Conservation (phyloP, 2,797 vertebrate genomes). For the Pipistrellus pipistrellus region DNA sequence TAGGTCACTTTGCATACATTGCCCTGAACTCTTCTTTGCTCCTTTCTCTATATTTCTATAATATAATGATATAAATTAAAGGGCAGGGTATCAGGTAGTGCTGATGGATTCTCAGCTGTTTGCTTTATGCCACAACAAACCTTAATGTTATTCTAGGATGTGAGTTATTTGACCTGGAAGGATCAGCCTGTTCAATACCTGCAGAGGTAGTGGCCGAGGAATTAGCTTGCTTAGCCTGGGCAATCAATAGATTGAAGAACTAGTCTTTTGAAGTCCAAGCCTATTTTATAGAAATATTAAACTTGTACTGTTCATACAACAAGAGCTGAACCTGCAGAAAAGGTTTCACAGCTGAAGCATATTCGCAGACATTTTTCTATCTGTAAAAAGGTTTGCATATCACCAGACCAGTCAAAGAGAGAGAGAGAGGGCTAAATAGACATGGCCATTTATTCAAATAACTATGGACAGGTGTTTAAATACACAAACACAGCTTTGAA, state of each 20-base stretch:
- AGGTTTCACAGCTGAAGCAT: slow-evolving; percentile 70
- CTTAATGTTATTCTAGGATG: slow-evolving; percentile 78
- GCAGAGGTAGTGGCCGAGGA: slow-evolving; percentile 50
- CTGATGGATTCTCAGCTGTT: slow-evolving; percentile 69
- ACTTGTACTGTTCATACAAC: slow-evolving; percentile 67
- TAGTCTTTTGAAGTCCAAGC: slow-evolving; percentile 78
- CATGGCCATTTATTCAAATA: slow-evolving; percentile 61
- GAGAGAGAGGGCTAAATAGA: slow-evolving; percentile 49
- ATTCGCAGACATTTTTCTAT: neutral
- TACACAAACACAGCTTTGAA: slow-evolving; percentile 70
- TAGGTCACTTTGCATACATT: slow-evolving; percentile 75
- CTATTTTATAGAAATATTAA: slow-evolving; percentile 80
- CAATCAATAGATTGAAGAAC: slow-evolving; percentile 83
- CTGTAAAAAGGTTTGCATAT: slow-evolving; percentile 67
- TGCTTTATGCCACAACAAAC: slow-evolving; percentile 69
- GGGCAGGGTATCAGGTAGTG: slow-evolving; percentile 64
- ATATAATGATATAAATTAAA: slow-evolving; percentile 76
- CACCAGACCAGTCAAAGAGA: slow-evolving; percentile 53
- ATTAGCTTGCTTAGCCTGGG: slow-evolving; percentile 75
- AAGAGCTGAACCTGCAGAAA: slow-evolving; percentile 70
- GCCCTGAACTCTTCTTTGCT: slow-evolving; percentile 52
- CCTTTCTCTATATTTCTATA: slow-evolving; percentile 65
- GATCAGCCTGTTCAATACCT: slow-evolving; percentile 69
- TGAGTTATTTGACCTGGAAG: slow-evolving; percentile 75
- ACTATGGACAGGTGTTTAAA: slow-evolving; percentile 60